Conservation (phyloP, 1,140 invertebrate genomes). For the Metopolophium dirhodum region DNA sequence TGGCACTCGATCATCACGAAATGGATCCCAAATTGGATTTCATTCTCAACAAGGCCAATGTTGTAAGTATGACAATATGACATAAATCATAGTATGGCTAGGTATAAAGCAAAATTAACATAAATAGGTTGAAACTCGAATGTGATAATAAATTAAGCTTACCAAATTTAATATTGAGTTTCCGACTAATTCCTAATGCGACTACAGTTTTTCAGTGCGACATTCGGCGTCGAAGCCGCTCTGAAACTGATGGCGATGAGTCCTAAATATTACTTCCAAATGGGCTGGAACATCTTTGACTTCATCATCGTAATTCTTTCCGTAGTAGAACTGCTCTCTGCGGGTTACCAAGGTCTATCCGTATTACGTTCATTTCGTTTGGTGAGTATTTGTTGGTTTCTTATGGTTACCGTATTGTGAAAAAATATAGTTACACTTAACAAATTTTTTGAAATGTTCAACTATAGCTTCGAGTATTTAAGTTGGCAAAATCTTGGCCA, state of each 20-base stretch:
- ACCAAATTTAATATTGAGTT: background rate
- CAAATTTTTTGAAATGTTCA: slow-evolving; percentile 54
- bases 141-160: background rate
- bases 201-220: slow-evolving; percentile 92
- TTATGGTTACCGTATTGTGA: background rate
- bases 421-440: background rate
- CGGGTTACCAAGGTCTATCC: slow-evolving; percentile 93
- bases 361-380: slow-evolving; percentile 97
- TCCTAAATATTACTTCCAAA: slow-evolving; percentile 97
- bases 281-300: slow-evolving; percentile 99
- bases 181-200: background rate
- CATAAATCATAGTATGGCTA: background rate
- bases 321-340: slow-evolving; percentile 88
- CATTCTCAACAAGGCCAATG: slow-evolving; percentile 90
- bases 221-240: slow-evolving; percentile 95
- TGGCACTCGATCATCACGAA: slow-evolving; percentile 95
- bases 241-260: slow-evolving; percentile 96
- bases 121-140: background rate
- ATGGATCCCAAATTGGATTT: slow-evolving; percentile 87
- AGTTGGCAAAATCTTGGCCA: slow-evolving; percentile 98
- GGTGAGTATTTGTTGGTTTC: slow-evolving; percentile 70
- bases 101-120: background rate
- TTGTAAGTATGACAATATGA: slow-evolving; percentile 73
- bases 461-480: slow-evolving; percentile 95
- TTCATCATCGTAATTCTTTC: slow-evolving; percentile 97